A percentile compares a stretch with the other conserved stretches of the same genome.
Evolutionary conservation across 2,888 invertebrate species (phyloP).

Genomic region (Dicroscelio sp.): DNA sequence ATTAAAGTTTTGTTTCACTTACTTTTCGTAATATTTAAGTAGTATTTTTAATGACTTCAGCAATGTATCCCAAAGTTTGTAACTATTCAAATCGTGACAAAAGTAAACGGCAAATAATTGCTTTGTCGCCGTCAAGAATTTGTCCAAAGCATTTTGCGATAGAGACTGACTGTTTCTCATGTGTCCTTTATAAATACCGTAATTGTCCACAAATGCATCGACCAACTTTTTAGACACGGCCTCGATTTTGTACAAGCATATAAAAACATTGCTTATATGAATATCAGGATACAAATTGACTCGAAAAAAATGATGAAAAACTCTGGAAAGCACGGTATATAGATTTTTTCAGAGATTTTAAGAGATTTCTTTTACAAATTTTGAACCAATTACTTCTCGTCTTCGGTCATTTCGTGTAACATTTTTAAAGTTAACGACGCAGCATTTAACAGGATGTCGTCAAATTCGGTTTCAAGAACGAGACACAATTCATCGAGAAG

Average conservation of each 20-base stretch:
- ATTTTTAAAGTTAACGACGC: conserved; percentile 37
- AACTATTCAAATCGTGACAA: conserved; percentile 11
- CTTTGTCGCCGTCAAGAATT: neutral
- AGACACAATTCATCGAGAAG: conserved; percentile 12
- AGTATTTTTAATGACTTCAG: neutral
- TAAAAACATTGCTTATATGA: too few species aligned
- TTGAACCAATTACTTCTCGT: too few species aligned
- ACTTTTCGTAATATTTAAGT: neutral
- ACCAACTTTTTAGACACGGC: neutral
- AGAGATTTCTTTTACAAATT: too few species aligned
- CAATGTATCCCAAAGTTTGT: neutral
- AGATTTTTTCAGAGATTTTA: neutral
- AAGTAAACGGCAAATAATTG: conserved; percentile 13
- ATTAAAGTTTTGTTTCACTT: too few species aligned
- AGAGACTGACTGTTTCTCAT: neutral
- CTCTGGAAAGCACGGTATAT: too few species aligned
- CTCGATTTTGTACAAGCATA: neutral
- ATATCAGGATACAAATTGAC: too few species aligned
- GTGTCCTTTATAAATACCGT: conserved; percentile 1
- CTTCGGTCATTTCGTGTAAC: too few species aligned
- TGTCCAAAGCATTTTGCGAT: neutral
- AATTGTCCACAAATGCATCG: neutral
- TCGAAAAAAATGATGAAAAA: too few species aligned
- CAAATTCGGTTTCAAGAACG: conserved; percentile 12
- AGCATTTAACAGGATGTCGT: neutral